These are phyloP conservation scores for Atrichornis clamosus DNA, from an alignment of 2,113 vertebrate genomes.

Conservation along the genomic window DNA sequence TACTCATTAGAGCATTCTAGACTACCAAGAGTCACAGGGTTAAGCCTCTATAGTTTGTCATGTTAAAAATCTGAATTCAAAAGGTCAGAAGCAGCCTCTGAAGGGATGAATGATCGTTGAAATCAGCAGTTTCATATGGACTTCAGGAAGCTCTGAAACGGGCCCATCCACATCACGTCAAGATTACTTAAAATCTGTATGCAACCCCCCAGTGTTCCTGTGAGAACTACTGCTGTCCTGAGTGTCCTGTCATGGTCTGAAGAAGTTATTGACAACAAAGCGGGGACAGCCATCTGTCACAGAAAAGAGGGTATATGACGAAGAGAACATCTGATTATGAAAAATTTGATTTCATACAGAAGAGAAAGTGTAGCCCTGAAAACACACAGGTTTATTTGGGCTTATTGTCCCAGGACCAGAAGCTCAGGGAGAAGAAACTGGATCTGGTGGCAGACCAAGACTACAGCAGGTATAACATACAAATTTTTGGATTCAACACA, in stretches of 20 bases:
- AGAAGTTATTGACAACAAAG: neutral
- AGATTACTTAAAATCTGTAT: neutral
- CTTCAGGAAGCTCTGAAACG: neutral
- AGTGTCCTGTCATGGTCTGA: neutral
- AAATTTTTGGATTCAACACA: constrained; percentile 16
- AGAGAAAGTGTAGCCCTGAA: neutral
- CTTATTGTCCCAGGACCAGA: neutral
- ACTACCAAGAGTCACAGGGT: neutral
- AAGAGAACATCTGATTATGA: neutral
- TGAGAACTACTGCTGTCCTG: neutral
- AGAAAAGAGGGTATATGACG: neutral
- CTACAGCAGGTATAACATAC: neutral
- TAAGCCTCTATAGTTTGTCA: neutral
- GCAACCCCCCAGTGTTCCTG: neutral
- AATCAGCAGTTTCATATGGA: neutral
- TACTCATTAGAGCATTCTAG: neutral
- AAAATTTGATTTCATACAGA: neutral
- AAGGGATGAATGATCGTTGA: neutral
- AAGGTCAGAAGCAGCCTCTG: neutral
- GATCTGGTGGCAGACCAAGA: neutral
- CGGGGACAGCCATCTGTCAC: neutral
- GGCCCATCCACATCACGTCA: neutral
- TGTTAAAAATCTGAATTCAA: neutral
- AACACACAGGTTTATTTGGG: neutral
- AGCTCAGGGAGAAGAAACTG: constrained; percentile 8